These are phyloP conservation scores for Tetanocera ferruginea DNA, from an alignment of 2,888 invertebrate species.

Conservation along the genomic window DNA sequence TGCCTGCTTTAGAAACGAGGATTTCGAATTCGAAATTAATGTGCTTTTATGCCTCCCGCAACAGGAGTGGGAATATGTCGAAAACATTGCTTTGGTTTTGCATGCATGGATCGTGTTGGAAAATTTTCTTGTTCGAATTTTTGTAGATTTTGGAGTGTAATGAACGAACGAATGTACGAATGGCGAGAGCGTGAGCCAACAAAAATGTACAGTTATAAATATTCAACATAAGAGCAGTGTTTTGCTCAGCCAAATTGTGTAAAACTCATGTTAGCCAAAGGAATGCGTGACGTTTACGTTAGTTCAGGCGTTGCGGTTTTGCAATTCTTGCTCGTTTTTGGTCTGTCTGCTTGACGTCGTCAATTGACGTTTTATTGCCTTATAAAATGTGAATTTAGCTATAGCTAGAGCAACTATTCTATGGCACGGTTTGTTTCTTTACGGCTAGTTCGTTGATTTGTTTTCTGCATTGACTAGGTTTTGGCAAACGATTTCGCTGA, in stretches of 20 bases:
- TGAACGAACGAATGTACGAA: not conserved
- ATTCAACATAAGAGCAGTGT: not conserved
- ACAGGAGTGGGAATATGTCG: not conserved
- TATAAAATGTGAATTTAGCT: not conserved
- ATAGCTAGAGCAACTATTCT: not conserved
- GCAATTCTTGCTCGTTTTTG: too few species aligned
- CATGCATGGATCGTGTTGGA: not conserved
- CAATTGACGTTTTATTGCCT: slow-evolving; percentile 5
- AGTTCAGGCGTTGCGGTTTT: not conserved
- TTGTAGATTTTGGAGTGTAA: not conserved
- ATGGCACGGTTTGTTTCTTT: not conserved
- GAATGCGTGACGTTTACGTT: slow-evolving; percentile 10
- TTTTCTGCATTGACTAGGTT: slow-evolving; percentile 5
- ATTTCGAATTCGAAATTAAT: not conserved
- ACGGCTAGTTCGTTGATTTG: not conserved
- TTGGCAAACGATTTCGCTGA: slow-evolving; percentile 25
- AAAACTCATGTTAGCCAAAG: too few species aligned
- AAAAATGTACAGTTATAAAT: not conserved
- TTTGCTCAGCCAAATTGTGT: not conserved
- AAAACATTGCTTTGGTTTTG: too few species aligned
- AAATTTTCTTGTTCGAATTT: not conserved
- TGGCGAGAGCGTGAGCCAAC: not conserved
- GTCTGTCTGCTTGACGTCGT: slow-evolving; percentile 11
- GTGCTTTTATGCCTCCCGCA: not conserved
- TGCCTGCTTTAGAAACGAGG: not conserved